Base-by-base conservation (phyloP, 2,113 vertebrate species). In the Thymallus thymallus region DNA sequence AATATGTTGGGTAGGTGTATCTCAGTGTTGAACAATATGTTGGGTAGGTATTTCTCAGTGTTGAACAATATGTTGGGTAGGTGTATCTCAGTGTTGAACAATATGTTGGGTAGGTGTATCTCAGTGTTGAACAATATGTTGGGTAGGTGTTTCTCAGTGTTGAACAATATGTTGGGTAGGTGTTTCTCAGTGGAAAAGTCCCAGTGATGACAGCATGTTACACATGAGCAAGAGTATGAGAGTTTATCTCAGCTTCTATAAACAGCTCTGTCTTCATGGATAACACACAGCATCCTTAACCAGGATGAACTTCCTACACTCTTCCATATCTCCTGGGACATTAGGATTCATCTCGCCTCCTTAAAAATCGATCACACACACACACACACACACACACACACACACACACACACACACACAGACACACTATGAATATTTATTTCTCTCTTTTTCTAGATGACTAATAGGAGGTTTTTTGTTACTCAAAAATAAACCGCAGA, bases 181-280 rank as follows among this genome's bases (percentile, higher is more conserved):
- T 51, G 18, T 18, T 5, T 51, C 6, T 51, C 48, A 18, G 48
- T 18, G 16, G 48, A 51, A 18, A 51, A 51, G 26, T 82, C 82
- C 68, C 80, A 83, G 74, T 23, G 83, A 86, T 77, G 86, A 89
- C 85, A 86, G 82, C 80, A 78, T 5, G 14, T 76, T 72, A 85
- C 81, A 69, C 6, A 32, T 4, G 75, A 79, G 75, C 69, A 55
- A 55, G 67, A 51, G 30, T 45, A 23, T 48, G 35, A 69, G 66
- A 41, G 35, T 41, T 41, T 41, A 41, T 41, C 2, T 9, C 7
- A 35, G 35, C 29, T 20, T 67, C 35, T 20, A 26, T 16, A 62
- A 61, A 26, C 60, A 32, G 16, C 64, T 32, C 45, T 26, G 48
- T 55, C 48, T 3, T 45, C 35, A 45, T 22, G 12, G 35, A 16